Percentiles rank a stretch among this genome's conserved stretches.
Evolutionary conservation across 2,797 vertebrate species (phyloP).

Genomic region (Acestrorhynchus altus): DNA sequence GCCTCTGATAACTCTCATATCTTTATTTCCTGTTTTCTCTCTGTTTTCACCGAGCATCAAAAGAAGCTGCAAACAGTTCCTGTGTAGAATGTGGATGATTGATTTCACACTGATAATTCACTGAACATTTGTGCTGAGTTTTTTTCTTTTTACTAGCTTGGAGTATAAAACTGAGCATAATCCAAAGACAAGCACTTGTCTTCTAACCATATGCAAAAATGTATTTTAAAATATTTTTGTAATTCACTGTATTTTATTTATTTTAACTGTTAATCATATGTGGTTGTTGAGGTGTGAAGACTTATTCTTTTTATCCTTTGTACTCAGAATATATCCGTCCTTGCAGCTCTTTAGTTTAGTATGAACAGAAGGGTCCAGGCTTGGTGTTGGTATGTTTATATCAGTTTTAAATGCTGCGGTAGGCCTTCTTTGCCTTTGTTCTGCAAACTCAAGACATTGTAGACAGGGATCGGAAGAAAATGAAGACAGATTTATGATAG

Average conservation of each 20-base stretch:
- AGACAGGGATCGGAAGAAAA: background rate
- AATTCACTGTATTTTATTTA: background rate
- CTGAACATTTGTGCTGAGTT: background rate
- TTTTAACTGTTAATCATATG: background rate
- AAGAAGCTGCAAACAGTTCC: background rate
- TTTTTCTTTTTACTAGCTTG: no score
- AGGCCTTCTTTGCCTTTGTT: background rate
- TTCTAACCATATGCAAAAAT: background rate
- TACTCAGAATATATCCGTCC: background rate
- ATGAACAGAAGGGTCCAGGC: slow-evolving; percentile 33
- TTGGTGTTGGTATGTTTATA: background rate
- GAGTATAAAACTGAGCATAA: background rate
- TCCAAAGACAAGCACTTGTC: background rate
- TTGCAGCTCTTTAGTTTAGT: background rate
- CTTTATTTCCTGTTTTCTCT: background rate
- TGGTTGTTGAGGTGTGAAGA: background rate
- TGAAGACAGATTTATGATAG: background rate
- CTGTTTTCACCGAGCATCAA: background rate
- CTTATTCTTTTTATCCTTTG: background rate
- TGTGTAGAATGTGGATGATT: background rate
- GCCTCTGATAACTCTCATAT: background rate
- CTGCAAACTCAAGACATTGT: background rate
- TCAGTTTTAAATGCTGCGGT: background rate
- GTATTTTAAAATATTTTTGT: background rate
- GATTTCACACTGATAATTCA: background rate